A percentile compares a stretch with the other conserved stretches of the same genome.
Evolutionary conservation across 2,797 vertebrate genomes (phyloP).

Genomic region (Cichlasoma orientale): DNA sequence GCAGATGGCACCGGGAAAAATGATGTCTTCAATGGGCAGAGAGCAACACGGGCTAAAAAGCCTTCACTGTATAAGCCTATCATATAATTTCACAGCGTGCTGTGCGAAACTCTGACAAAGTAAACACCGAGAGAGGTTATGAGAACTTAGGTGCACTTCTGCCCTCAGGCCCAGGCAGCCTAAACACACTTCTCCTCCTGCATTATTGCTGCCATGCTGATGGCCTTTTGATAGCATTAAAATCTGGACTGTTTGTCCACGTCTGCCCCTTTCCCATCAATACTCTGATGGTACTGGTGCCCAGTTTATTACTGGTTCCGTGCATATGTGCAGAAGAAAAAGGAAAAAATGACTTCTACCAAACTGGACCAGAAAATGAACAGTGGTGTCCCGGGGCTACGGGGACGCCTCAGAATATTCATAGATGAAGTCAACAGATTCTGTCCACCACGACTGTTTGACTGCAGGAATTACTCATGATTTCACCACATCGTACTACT

Average conservation of each 20-base stretch:
- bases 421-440: not conserved
- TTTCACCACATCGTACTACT: too few species aligned
- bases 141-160: conserved; percentile 35
- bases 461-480: not conserved
- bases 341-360: not conserved
- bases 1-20: conserved; percentile 75
- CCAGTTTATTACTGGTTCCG: not conserved
- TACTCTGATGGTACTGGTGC: accelerated
- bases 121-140: conserved; percentile 34
- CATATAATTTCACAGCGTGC: conserved; percentile 43
- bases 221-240: conserved; percentile 25
- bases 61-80: conserved; percentile 30
- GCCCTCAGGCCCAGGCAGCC: conserved; percentile 22
- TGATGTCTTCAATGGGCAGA: conserved; percentile 65
- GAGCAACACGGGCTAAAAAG: conserved; percentile 46
- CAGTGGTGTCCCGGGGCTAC: not conserved
- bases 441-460: too few species aligned
- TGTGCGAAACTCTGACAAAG: conserved; percentile 33
- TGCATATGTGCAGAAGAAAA: not conserved
- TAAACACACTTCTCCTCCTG: conserved; percentile 11
- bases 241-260: conserved; percentile 26
- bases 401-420: not conserved
- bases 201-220: conserved; percentile 10
- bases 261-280: not conserved
- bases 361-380: not conserved